A percentile compares a stretch with the other conserved stretches of the same genome.
phyloP scores from a whole-genome alignment of 2,113 vertebrate genomes.

The Pituophis catenifer region DNA sequence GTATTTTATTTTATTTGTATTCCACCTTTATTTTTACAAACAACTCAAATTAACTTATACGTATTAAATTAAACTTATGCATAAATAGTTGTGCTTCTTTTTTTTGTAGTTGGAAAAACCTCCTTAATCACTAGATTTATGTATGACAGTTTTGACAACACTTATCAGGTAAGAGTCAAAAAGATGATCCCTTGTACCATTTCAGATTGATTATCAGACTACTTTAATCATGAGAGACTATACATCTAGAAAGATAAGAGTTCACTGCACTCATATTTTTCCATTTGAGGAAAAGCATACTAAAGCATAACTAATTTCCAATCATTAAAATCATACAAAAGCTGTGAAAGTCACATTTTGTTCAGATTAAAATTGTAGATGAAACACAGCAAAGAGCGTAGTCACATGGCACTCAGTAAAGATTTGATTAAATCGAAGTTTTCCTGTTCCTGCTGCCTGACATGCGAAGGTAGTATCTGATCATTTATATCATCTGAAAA shows the following conservation, averaged over 20 bases:
- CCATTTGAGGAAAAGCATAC: background rate
- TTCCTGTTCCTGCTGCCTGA: background rate
- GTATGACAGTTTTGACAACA: constrained; percentile 87
- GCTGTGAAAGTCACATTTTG: background rate
- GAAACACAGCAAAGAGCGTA: background rate
- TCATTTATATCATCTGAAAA: background rate
- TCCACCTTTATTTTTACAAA: background rate
- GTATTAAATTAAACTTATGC: background rate
- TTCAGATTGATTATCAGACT: background rate
- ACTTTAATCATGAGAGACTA: background rate
- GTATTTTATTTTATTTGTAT: background rate
- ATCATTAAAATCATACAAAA: background rate
- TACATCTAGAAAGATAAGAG: background rate
- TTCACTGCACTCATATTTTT: background rate
- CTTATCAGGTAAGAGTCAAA: constrained; percentile 75
- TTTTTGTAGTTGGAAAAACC: constrained; percentile 79
- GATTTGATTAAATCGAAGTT: background rate
- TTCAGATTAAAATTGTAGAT: background rate
- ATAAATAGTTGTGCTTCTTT: background rate
- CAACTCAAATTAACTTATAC: background rate
- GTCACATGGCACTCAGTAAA: background rate
- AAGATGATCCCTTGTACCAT: background rate
- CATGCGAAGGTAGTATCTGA: background rate
- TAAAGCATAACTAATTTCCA: background rate
- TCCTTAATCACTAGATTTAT: constrained; percentile 85